These are phyloP conservation scores for Criorhina ranunculi DNA, from an alignment of 2,888 invertebrate species.

Conservation along the genomic window DNA sequence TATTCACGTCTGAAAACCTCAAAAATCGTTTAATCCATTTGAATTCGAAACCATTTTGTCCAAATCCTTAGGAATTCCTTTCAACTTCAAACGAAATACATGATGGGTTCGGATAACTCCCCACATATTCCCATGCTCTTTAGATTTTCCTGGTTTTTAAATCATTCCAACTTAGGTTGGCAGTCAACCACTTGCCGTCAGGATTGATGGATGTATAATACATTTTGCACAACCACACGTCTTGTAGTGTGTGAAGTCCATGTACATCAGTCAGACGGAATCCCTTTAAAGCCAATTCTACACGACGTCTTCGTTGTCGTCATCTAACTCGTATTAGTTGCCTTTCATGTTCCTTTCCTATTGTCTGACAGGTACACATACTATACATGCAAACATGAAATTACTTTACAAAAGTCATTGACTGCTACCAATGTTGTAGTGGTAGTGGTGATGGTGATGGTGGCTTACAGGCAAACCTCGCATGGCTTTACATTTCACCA, in stretches of 20 bases:
- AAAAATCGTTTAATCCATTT: too few species aligned
- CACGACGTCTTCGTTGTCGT: background rate
- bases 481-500: constrained; percentile 16
- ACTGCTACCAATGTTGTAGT: constrained; percentile 43
- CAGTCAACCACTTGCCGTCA: constrained; percentile 32
- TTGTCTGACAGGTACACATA: constrained; percentile 19
- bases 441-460: constrained; percentile 15
- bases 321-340: background rate
- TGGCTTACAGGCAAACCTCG: background rate
- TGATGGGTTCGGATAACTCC: background rate
- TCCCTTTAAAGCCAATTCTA: constrained; percentile 35
- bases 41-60: too few species aligned
- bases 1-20: too few species aligned
- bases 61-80: too few species aligned
- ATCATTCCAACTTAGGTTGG: constrained; percentile 8
- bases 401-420: constrained; percentile 39
- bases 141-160: background rate
- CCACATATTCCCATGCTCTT: background rate
- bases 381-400: background rate
- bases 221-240: constrained; percentile 34
- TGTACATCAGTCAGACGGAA: constrained; percentile 29
- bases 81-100: too few species aligned
- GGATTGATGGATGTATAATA: constrained; percentile 50
- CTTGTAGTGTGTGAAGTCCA: background rate
- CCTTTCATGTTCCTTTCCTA: constrained; percentile 41